These are phyloP conservation scores for Oreortyx pictus DNA, from an alignment of 2,797 vertebrate species.

Conservation along the genomic window DNA sequence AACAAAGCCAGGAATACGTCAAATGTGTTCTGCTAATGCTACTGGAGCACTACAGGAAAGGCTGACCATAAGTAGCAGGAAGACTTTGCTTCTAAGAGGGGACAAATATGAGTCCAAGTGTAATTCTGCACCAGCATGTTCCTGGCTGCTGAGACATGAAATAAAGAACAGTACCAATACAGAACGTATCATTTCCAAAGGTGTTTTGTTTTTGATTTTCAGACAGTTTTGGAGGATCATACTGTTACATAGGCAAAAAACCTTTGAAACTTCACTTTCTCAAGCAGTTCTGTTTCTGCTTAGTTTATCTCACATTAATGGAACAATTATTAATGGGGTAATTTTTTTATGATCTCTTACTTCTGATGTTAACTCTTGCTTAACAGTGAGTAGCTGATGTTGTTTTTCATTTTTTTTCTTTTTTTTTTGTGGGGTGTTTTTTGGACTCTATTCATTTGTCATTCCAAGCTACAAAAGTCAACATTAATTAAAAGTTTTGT, in stretches of 20 bases:
- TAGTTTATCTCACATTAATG: background rate
- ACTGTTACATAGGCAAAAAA: background rate
- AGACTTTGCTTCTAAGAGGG: background rate
- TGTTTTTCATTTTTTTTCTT: background rate
- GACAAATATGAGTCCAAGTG: background rate
- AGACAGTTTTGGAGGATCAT: background rate
- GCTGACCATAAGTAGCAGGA: background rate
- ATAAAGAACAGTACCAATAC: background rate
- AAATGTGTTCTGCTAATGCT: background rate
- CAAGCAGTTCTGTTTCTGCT: constrained; percentile 1
- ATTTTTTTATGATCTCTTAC: background rate
- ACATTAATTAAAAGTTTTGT: background rate
- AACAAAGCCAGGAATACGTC: background rate
- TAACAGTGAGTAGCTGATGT: background rate
- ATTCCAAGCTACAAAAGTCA: background rate
- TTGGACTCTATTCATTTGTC: background rate
- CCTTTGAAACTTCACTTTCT: background rate
- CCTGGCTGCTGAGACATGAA: background rate
- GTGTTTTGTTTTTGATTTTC: background rate
- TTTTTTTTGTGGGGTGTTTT: background rate
- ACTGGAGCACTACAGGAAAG: background rate
- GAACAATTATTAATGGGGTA: background rate
- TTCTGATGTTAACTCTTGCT: constrained; percentile 11
- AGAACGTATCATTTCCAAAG: background rate
- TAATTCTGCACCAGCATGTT: constrained; percentile 2